phyloP scores from a whole-genome alignment of 23 tunicate genomes.

The Trididemnum clinides region DNA sequence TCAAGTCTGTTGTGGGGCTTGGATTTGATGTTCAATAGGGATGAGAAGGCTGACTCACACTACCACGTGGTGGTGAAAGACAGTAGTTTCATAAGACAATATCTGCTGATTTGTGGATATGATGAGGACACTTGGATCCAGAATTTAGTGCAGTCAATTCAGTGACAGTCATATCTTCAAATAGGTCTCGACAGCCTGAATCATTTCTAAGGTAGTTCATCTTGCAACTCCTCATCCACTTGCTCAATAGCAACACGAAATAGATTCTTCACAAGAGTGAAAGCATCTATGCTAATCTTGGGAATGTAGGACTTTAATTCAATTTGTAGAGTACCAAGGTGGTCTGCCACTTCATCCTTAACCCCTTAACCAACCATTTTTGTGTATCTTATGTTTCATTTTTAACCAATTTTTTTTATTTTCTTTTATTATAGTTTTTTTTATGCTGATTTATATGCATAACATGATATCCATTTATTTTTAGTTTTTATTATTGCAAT shows the following conservation, averaged over 20 bases:
- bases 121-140: constrained; percentile 34
- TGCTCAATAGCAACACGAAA: too few species aligned
- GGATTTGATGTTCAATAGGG: constrained; percentile 35
- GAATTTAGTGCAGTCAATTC: constrained; percentile 21
- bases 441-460: too few species aligned
- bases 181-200: constrained; percentile 58
- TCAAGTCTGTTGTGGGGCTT: constrained; percentile 21
- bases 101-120: constrained; percentile 34
- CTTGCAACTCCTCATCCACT: constrained; percentile 46
- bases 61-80: constrained; percentile 50
- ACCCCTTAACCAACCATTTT: too few species aligned
- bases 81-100: constrained; percentile 54
- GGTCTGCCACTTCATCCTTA: too few species aligned
- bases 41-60: constrained; percentile 26
- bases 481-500: too few species aligned
- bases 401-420: too few species aligned
- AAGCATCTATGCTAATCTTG: constrained; percentile 36
- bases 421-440: too few species aligned
- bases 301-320: constrained; percentile 54
- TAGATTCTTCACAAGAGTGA: constrained; percentile 44
- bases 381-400: too few species aligned
- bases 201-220: constrained; percentile 49
- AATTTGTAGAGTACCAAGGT: too few species aligned
- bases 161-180: constrained; percentile 56
- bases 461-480: too few species aligned